Evolutionary conservation across 2,113 vertebrate genomes (phyloP).

Genomic region (Motacilla alba): DNA sequence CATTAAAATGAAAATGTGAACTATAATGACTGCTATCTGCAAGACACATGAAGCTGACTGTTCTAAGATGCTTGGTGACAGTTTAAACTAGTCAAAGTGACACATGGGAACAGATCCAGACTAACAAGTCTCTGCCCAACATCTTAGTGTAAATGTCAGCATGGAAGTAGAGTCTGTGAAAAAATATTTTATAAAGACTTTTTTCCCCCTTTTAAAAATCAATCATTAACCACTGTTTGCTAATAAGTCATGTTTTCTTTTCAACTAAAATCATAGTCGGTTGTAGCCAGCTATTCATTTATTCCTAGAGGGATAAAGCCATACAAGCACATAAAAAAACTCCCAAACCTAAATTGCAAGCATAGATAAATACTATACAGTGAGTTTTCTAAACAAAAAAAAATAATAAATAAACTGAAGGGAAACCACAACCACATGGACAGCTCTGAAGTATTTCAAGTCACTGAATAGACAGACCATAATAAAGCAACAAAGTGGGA

Average conservation of each 20-base stretch:
- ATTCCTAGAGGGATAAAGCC: neutral
- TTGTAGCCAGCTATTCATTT: neutral
- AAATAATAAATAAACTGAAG: neutral
- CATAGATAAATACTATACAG: neutral
- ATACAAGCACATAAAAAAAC: neutral
- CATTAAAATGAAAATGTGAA: constrained; percentile 70
- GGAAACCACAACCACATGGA: neutral
- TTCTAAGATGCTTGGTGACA: constrained; percentile 45
- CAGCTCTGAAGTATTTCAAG: neutral
- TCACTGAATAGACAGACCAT: neutral
- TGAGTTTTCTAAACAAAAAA: neutral
- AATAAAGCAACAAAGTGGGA: neutral
- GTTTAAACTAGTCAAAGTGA: constrained; percentile 48
- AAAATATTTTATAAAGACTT: constrained; percentile 7
- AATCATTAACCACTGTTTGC: constrained; percentile 32
- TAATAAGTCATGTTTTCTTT: constrained; percentile 25
- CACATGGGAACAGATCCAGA: constrained; percentile 50
- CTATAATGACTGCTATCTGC: constrained; percentile 50
- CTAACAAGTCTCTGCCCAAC: constrained; percentile 28
- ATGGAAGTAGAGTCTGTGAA: constrained; percentile 23
- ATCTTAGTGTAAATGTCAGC: constrained; percentile 51
- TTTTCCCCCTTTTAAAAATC: neutral
- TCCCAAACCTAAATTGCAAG: neutral
- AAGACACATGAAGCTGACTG: constrained; percentile 36
- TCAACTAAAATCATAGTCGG: neutral